These are phyloP conservation scores for Drosophila melanica DNA, from an alignment of 1,140 invertebrate species.

Conservation along the genomic window DNA sequence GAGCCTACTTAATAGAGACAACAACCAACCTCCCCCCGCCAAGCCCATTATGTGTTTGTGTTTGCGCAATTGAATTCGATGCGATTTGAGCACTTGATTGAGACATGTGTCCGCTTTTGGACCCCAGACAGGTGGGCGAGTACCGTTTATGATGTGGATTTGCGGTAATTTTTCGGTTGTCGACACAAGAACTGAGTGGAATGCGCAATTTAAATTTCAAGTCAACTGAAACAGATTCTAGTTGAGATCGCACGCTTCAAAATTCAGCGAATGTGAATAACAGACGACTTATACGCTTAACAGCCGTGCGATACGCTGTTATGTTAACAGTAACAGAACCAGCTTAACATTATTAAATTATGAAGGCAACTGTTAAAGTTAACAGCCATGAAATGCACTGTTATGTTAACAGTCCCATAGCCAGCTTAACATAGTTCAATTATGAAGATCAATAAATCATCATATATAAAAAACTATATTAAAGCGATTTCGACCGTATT, in stretches of 20 bases:
- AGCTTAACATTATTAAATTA: background rate
- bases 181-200: background rate
- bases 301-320: background rate
- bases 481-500: too few species aligned
- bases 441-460: too few species aligned
- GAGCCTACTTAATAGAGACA: constrained; percentile 20
- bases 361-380: background rate
- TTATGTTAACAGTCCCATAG: background rate
- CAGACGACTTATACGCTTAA: background rate
- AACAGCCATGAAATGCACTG: background rate
- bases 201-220: background rate
- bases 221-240: background rate
- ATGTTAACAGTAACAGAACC: background rate
- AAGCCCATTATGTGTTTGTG: background rate
- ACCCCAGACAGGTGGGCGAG: background rate
- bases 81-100: constrained; percentile 25
- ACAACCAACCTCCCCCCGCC: background rate
- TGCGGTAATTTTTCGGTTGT: background rate
- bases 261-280: background rate
- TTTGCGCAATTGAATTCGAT: constrained; percentile 34
- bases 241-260: background rate
- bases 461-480: too few species aligned
- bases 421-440: background rate
- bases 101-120: constrained; percentile 2
- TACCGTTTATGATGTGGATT: background rate